Evolutionary conservation across 2,113 vertebrate genomes (phyloP).

Genomic region (Epinephelus fuscoguttatus): DNA sequence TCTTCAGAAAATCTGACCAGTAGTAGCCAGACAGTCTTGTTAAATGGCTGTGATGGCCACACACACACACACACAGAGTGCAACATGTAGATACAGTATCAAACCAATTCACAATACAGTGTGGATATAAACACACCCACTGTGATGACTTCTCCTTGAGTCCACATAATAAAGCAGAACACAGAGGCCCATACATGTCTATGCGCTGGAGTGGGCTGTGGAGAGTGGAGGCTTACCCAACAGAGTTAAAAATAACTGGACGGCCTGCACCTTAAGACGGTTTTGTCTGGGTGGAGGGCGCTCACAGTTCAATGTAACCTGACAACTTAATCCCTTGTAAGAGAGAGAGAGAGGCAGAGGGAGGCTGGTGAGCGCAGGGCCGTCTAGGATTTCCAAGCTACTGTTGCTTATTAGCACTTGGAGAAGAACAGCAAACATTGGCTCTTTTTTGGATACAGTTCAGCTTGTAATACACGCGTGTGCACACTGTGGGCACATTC

Average conservation of each 20-base stretch:
- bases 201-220: constrained; percentile 47
- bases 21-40: constrained; percentile 64
- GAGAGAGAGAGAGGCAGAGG: constrained; percentile 64
- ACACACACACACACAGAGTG: neutral
- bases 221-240: constrained; percentile 67
- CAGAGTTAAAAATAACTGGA: constrained; percentile 81
- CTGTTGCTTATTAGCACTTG: constrained; percentile 66
- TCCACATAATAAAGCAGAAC: constrained; percentile 33
- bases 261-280: constrained; percentile 73
- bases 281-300: constrained; percentile 78
- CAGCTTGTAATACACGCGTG: constrained; percentile 14
- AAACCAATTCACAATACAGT: neutral
- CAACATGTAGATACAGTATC: neutral
- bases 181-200: constrained; percentile 67
- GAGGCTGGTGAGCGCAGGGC: constrained; percentile 34
- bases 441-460: constrained; percentile 36
- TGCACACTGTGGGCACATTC: neutral
- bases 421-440: constrained; percentile 37
- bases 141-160: constrained; percentile 27
- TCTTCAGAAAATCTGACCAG: constrained; percentile 75
- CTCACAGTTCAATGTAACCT: constrained; percentile 79
- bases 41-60: constrained; percentile 52
- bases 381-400: constrained; percentile 65
- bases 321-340: constrained; percentile 81
- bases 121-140: neutral